Conservation (phyloP, 2,113 vertebrate species). For the Hyla sarda region DNA sequence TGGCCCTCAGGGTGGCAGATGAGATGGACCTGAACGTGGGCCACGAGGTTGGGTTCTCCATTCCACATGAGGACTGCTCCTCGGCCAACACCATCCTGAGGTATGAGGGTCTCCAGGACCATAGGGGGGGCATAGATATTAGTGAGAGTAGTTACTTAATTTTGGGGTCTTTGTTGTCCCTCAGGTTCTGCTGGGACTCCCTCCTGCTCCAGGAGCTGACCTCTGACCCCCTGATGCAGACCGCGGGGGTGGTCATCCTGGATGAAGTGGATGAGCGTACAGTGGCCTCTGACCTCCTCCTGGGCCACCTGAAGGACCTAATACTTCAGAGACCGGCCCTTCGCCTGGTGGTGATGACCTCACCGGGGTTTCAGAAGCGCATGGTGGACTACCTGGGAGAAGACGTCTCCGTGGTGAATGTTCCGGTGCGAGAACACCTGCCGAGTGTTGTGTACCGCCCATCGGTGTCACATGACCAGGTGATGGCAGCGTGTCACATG, state of each 20-base stretch:
- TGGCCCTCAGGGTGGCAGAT: slow-evolving; percentile 89
- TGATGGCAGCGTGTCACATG: slow-evolving; percentile 78
- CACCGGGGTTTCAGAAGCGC: slow-evolving; percentile 72
- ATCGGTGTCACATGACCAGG: slow-evolving; percentile 61
- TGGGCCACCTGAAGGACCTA: slow-evolving; percentile 88
- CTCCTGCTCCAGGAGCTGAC: slow-evolving; percentile 91
- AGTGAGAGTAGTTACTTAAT: too few species aligned
- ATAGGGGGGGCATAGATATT: too few species aligned
- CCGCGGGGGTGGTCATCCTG: slow-evolving; percentile 81
- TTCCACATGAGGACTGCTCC: slow-evolving; percentile 90
- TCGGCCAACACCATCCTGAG: slow-evolving; percentile 88
- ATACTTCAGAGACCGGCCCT: slow-evolving; percentile 74
- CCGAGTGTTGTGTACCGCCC: slow-evolving; percentile 72
- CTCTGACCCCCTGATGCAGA: slow-evolving; percentile 84
- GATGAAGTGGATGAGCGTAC: slow-evolving; percentile 92
- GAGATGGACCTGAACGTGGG: slow-evolving; percentile 97
- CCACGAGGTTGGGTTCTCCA: slow-evolving; percentile 85
- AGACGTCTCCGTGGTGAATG: slow-evolving; percentile 66
- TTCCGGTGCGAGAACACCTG: slow-evolving; percentile 50
- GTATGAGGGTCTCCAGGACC: too few species aligned
- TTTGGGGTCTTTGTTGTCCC: neutral
- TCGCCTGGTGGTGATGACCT: slow-evolving; percentile 78
- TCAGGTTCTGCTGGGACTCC: slow-evolving; percentile 89
- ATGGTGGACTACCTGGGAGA: slow-evolving; percentile 77
- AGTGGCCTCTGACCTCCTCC: slow-evolving; percentile 85